phyloP scores from a whole-genome alignment of 2,888 invertebrate genomes.

The Agrochola lychnidis region DNA sequence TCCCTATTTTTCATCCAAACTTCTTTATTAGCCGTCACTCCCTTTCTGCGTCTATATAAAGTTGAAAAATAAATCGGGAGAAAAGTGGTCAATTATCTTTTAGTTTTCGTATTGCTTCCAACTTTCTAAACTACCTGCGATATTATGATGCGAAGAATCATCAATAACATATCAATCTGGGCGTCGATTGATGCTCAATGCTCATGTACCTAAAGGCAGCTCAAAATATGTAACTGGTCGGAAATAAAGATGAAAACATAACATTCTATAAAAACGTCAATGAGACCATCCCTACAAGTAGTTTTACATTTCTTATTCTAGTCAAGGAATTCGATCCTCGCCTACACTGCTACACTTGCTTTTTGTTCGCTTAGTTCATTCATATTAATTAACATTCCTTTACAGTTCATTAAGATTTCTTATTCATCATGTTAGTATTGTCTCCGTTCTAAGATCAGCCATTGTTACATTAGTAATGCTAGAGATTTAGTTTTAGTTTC shows the following conservation, averaged over 20 bases:
- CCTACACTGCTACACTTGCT: slow-evolving; percentile 13
- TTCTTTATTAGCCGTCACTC: too few species aligned
- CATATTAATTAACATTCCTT: slow-evolving; percentile 57
- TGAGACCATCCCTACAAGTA: neutral
- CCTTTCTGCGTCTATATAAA: too few species aligned
- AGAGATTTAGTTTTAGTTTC: slow-evolving; percentile 39
- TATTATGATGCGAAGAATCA: too few species aligned
- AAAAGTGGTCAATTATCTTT: neutral
- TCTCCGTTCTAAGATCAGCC: slow-evolving; percentile 44
- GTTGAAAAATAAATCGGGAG: too few species aligned
- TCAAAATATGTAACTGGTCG: too few species aligned
- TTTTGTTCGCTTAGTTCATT: slow-evolving; percentile 45
- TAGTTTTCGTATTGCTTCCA: neutral
- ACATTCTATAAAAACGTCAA: neutral
- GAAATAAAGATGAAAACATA: too few species aligned
- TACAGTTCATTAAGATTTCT: slow-evolving; percentile 56
- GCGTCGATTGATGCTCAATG: too few species aligned
- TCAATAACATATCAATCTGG: too few species aligned
- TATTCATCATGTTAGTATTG: slow-evolving; percentile 47
- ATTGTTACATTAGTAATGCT: slow-evolving; percentile 43
- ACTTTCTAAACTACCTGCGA: too few species aligned
- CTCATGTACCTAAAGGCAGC: too few species aligned
- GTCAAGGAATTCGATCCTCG: slow-evolving; percentile 20
- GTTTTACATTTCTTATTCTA: neutral
- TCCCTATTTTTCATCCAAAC: too few species aligned